A percentile compares a stretch with the other conserved stretches of the same genome.
phyloP scores from a whole-genome alignment of 2,797 vertebrate genomes.

The Synaphobranchus kaupii region DNA sequence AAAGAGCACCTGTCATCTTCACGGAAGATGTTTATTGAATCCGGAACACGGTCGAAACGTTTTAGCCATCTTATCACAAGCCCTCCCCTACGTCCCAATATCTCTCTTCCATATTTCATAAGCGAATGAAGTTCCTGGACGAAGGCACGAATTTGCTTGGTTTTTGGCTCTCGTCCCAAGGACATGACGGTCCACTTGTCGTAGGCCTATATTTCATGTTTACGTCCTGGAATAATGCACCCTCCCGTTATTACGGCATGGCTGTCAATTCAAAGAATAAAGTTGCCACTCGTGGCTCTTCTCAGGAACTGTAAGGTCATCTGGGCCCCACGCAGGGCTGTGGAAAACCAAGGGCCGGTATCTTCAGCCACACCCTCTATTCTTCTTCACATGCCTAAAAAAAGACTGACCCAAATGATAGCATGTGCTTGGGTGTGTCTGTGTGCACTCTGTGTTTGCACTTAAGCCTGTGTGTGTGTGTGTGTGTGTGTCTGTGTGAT shows the following conservation, averaged over 20 bases:
- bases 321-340: background rate
- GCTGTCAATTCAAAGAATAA: conserved; percentile 10
- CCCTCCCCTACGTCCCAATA: background rate
- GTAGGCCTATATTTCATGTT: background rate
- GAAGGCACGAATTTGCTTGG: background rate
- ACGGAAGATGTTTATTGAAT: background rate
- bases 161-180: background rate
- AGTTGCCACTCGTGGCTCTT: background rate
- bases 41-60: background rate
- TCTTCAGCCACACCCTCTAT: conserved; percentile 16
- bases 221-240: background rate
- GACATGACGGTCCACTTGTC: background rate
- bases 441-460: background rate
- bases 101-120: background rate
- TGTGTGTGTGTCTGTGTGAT: background rate
- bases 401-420: background rate
- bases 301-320: conserved; percentile 3
- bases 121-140: background rate
- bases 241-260: background rate
- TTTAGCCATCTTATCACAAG: background rate
- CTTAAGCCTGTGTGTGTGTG: background rate
- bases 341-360: background rate
- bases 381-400: background rate
- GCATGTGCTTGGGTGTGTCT: background rate
- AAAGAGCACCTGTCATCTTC: background rate